These are phyloP conservation scores for Syritta pipiens DNA, from an alignment of 2,888 invertebrate species.

Conservation along the genomic window DNA sequence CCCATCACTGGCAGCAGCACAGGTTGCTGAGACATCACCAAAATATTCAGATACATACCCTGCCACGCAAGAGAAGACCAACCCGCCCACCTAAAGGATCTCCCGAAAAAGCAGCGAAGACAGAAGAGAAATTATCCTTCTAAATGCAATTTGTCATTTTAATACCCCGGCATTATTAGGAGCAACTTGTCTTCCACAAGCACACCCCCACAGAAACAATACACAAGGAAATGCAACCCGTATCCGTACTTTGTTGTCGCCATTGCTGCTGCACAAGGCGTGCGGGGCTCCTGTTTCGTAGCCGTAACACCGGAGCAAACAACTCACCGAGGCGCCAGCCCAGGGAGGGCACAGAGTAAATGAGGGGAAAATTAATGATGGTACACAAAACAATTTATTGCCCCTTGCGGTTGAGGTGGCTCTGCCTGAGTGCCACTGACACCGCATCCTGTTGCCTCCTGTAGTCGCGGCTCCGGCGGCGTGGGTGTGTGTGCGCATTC, in stretches of 20 bases:
- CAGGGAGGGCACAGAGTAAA: conserved; percentile 53
- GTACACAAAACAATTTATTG: conserved; percentile 71
- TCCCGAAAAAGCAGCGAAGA: not conserved
- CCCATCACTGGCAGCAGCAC: conserved; percentile 9
- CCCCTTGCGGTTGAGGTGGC: conserved; percentile 54
- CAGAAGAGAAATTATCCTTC: conserved; percentile 64
- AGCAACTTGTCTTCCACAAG: conserved; percentile 60
- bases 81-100: too few species aligned
- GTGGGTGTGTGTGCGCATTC: conserved; percentile 23
- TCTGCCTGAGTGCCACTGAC: conserved; percentile 58
- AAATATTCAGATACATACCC: conserved; percentile 8
- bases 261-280: conserved; percentile 29
- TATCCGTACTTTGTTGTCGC: conserved; percentile 43
- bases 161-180: conserved; percentile 66
- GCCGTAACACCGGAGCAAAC: conserved; percentile 11
- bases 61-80: not conserved
- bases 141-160: conserved; percentile 71
- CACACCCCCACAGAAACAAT: conserved; percentile 28
- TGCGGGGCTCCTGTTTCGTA: not conserved
- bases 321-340: conserved; percentile 13
- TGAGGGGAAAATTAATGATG: conserved; percentile 71
- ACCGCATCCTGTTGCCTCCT: conserved; percentile 47
- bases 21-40: conserved; percentile 17
- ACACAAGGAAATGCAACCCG: conserved; percentile 60
- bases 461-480: not conserved